These are phyloP conservation scores for Amphiprion clarkii DNA, from an alignment of 2,797 vertebrate genomes.

Conservation along the genomic window DNA sequence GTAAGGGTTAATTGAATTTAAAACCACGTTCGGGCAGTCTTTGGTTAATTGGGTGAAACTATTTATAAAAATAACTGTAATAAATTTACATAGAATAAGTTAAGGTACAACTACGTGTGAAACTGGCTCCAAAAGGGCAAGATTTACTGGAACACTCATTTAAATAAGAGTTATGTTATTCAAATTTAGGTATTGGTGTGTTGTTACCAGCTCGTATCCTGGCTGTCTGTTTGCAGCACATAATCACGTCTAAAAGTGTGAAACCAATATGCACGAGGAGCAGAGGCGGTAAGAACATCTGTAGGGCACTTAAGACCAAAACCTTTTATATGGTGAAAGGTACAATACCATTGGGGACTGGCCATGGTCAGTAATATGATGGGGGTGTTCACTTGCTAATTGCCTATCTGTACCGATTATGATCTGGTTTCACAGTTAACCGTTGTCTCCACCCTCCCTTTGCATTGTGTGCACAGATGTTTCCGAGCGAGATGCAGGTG, in stretches of 20 bases:
- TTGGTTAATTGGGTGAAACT: background rate
- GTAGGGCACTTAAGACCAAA: constrained; percentile 45
- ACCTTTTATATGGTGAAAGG: constrained; percentile 33
- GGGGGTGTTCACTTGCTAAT: constrained; percentile 50
- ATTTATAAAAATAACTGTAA: background rate
- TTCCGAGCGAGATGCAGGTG: constrained; percentile 76
- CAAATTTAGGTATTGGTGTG: background rate
- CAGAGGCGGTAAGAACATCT: constrained; percentile 49
- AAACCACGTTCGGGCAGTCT: background rate
- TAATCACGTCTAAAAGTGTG: constrained; percentile 52
- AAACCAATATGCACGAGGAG: constrained; percentile 43
- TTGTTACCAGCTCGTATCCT: constrained; percentile 40
- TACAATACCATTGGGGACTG: constrained; percentile 22
- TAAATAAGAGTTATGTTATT: constrained; percentile 26
- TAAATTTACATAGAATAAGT: background rate
- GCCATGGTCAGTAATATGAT: constrained; percentile 38
- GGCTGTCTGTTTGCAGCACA: constrained; percentile 27
- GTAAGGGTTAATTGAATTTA: background rate
- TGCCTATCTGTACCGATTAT: constrained; percentile 37
- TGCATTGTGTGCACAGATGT: constrained; percentile 78
- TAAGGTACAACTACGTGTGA: background rate
- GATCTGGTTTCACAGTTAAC: constrained; percentile 76
- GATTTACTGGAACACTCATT: constrained; percentile 27
- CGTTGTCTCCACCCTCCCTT: constrained; percentile 51
- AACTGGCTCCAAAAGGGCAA: background rate